Percentiles rank a stretch among this genome's conserved stretches.
These are phyloP conservation scores for Palloptera scutellata DNA, from an alignment of 2,888 invertebrate genomes.

Conservation along the genomic window DNA sequence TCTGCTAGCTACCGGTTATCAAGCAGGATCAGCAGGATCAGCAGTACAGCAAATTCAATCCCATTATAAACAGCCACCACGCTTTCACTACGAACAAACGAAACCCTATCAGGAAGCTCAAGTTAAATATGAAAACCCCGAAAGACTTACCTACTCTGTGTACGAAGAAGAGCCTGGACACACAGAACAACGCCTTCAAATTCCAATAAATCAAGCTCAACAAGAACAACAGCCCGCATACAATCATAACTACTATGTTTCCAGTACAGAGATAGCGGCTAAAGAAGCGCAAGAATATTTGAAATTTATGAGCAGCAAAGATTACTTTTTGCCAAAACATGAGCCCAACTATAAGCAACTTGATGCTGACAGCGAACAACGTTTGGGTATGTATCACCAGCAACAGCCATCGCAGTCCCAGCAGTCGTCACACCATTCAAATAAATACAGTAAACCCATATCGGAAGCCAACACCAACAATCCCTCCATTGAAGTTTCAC, in stretches of 20 bases:
- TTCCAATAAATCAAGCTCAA: conserved; percentile 23
- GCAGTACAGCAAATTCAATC: too few species aligned
- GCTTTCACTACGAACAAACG: conserved; percentile 19
- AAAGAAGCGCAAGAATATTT: conserved; percentile 59
- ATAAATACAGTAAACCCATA: conserved; percentile 4
- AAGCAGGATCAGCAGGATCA: too few species aligned
- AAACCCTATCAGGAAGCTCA: too few species aligned
- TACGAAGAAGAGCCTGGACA: conserved; percentile 50
- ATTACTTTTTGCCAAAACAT: conserved; percentile 58
- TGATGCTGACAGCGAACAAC: conserved; percentile 49
- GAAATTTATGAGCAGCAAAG: conserved; percentile 59
- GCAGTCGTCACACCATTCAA: conserved; percentile 14
- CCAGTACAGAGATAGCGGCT: conserved; percentile 39
- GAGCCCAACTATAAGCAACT: conserved; percentile 57
- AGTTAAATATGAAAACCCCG: neutral
- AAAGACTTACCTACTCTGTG: conserved; percentile 33
- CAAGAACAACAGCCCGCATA: too few species aligned
- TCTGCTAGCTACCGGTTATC: too few species aligned
- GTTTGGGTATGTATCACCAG: conserved; percentile 42
- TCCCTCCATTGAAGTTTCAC: conserved; percentile 41
- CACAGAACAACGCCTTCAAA: conserved; percentile 17
- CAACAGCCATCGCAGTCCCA: conserved; percentile 38
- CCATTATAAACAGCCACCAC: neutral
- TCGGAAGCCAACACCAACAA: conserved; percentile 23
- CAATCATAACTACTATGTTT: conserved; percentile 32